These are phyloP conservation scores for Cheiracanthium punctorium DNA, from an alignment of 2,888 invertebrate genomes.

Conservation along the genomic window DNA sequence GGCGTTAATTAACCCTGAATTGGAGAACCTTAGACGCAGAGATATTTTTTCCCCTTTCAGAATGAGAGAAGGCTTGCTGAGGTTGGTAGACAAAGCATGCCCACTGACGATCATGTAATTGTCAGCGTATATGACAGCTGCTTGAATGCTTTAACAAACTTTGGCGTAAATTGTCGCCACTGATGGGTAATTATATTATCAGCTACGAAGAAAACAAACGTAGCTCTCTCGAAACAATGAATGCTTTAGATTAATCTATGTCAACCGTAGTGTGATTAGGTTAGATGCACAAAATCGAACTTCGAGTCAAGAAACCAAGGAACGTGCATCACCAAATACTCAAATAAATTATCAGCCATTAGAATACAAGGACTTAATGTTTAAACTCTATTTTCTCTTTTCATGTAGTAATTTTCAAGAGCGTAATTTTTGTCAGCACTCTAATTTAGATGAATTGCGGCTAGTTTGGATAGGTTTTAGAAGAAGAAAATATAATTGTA, in stretches of 20 bases:
- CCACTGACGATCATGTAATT: neutral
- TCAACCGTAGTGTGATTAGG: neutral
- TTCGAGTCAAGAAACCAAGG: neutral
- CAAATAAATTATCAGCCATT: too few relatives aligned
- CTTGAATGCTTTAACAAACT: neutral
- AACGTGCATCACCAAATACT: too few relatives aligned
- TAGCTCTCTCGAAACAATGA: neutral
- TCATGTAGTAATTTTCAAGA: too few relatives aligned
- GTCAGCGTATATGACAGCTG: neutral
- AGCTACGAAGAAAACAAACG: neutral
- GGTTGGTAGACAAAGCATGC: constrained; percentile 7
- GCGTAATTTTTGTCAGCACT: too few relatives aligned
- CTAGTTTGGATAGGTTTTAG: too few relatives aligned
- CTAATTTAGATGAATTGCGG: too few relatives aligned
- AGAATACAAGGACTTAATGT: too few relatives aligned
- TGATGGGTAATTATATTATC: constrained; percentile 1
- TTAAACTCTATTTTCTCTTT: too few relatives aligned
- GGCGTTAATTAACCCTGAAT: constrained; percentile 6
- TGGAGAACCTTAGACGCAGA: neutral
- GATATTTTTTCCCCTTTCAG: neutral
- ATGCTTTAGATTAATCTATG: neutral
- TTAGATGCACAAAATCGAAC: neutral
- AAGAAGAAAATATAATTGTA: too few relatives aligned
- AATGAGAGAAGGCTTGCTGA: neutral
- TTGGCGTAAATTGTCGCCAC: neutral